These are phyloP conservation scores for Charina bottae DNA, from an alignment of 2,113 vertebrate species.

Conservation along the genomic window DNA sequence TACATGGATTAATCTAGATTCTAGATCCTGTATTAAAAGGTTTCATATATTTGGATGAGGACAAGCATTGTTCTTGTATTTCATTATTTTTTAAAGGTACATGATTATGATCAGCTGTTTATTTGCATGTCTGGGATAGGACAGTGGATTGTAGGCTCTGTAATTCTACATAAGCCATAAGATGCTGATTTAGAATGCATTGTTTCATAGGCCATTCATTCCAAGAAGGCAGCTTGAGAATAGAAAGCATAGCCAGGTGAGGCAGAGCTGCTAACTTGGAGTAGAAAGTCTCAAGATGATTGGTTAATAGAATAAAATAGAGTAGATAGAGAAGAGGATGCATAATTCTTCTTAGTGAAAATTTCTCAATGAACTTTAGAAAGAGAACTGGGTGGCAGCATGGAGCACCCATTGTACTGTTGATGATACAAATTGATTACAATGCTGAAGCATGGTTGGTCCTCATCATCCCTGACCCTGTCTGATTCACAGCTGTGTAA, in stretches of 20 bases:
- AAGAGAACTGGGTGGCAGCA: not conserved
- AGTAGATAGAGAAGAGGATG: not conserved
- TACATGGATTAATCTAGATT: not conserved
- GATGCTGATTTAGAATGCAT: not conserved
- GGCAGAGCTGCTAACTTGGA: rapidly evolving
- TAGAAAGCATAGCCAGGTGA: not conserved
- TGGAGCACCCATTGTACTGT: not conserved
- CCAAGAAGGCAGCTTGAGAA: not conserved
- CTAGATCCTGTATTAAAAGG: not conserved
- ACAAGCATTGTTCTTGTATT: not conserved
- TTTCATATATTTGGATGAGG: not conserved
- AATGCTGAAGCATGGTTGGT: slow-evolving; percentile 53
- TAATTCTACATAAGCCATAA: not conserved
- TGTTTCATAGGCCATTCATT: not conserved
- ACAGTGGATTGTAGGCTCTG: not conserved
- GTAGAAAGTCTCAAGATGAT: rapidly evolving
- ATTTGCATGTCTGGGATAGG: not conserved
- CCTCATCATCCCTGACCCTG: slow-evolving; percentile 67
- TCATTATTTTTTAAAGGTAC: not conserved
- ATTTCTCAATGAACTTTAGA: not conserved
- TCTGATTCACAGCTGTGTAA: slow-evolving; percentile 68
- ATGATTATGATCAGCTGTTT: not conserved
- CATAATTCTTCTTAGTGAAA: rapidly evolving
- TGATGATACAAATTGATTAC: slow-evolving; percentile 53
- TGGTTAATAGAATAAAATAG: rapidly evolving